phyloP scores from a whole-genome alignment of 2,888 invertebrate genomes.

The Lymantria dispar region DNA sequence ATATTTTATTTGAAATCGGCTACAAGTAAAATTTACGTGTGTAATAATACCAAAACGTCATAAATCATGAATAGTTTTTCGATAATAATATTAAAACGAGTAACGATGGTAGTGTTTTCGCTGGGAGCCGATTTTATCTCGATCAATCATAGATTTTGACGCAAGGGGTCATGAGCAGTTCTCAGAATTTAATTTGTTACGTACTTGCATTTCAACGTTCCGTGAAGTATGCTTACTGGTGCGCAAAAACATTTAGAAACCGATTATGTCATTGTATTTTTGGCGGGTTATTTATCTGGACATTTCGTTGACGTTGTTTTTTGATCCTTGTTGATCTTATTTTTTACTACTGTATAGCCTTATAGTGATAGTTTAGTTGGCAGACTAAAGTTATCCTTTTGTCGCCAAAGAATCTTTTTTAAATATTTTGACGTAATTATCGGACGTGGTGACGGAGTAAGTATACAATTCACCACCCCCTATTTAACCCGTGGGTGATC shows the following conservation, averaged over 20 bases:
- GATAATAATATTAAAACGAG: neutral
- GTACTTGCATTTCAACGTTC: constrained; percentile 18
- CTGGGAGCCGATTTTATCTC: constrained; percentile 28
- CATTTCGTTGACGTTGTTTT: neutral
- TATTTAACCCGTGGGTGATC: no score
- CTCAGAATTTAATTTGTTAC: constrained; percentile 33
- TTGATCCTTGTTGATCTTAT: neutral
- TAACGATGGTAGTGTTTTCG: constrained; percentile 13
- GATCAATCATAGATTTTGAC: constrained; percentile 44
- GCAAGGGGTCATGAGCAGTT: constrained; percentile 29
- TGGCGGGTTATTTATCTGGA: neutral
- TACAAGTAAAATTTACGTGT: no score
- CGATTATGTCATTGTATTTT: constrained; percentile 12
- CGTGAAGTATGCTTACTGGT: constrained; percentile 16
- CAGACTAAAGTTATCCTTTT: no score
- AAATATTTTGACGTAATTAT: no score
- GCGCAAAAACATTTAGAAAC: constrained; percentile 21
- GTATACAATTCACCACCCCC: no score
- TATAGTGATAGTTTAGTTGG: neutral
- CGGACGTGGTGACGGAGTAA: no score
- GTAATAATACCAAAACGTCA: no score
- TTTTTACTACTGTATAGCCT: neutral
- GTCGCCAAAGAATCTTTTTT: no score
- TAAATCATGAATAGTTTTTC: no score
- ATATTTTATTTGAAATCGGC: no score